phyloP scores from a whole-genome alignment of 1,140 invertebrate species.

The Ceratina japonica region DNA sequence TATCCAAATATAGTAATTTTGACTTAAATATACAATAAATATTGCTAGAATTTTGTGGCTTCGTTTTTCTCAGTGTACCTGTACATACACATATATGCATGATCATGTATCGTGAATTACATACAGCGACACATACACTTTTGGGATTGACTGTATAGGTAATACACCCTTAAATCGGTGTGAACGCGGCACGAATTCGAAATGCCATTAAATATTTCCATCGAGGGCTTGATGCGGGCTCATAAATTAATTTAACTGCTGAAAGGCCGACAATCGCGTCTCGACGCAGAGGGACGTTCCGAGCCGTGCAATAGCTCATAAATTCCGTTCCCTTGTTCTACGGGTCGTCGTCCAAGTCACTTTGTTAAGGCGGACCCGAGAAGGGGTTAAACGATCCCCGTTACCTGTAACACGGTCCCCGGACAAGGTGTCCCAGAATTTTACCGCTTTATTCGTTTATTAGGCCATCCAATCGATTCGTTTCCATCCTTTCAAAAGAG shows the following conservation, averaged over 20 bases:
- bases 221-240: not conserved
- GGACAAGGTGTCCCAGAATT: slow-evolving; percentile 50
- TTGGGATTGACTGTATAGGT: too few species aligned
- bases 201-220: too few species aligned
- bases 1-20: too few species aligned
- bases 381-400: not conserved
- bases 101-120: too few species aligned
- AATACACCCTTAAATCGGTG: slow-evolving; percentile 16
- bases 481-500: not conserved
- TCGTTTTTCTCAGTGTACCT: too few species aligned
- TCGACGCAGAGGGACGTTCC: slow-evolving; percentile 4
- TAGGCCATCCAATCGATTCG: slow-evolving; percentile 20
- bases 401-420: not conserved
- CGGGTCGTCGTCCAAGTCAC: slow-evolving; percentile 36
- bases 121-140: too few species aligned
- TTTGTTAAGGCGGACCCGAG: slow-evolving; percentile 46
- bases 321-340: slow-evolving; percentile 57
- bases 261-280: slow-evolving; percentile 4
- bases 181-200: not conserved
- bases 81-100: too few species aligned
- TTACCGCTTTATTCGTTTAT: slow-evolving; percentile 70
- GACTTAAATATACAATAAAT: too few species aligned
- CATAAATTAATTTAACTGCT: slow-evolving; percentile 44
- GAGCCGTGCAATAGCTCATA: slow-evolving; percentile 48
- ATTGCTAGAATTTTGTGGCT: too few species aligned